Evolutionary conservation across 2,888 invertebrate species (phyloP).

Genomic region (Miltochrista miniata): DNA sequence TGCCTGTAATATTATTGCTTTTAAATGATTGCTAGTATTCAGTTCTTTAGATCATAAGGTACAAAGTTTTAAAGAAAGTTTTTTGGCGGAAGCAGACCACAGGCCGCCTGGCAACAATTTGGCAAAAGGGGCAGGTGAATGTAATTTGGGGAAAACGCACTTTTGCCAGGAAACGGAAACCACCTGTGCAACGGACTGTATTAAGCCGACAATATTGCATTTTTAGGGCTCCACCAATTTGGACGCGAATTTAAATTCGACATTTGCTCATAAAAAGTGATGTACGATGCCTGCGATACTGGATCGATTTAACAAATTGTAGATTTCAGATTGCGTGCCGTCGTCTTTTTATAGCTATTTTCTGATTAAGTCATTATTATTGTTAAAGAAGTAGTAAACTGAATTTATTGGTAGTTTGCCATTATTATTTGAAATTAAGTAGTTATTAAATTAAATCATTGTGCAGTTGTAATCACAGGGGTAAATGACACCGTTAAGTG

Average conservation of each 20-base stretch:
- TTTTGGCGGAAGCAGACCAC: conserved; percentile 16
- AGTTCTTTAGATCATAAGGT: too few species aligned
- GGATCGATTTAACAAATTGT: too few species aligned
- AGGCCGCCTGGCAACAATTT: conserved; percentile 34
- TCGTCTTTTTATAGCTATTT: background rate
- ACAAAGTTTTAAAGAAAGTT: conserved; percentile 4
- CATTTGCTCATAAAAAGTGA: conserved; percentile 20
- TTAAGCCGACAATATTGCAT: conserved; percentile 75
- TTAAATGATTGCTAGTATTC: too few species aligned
- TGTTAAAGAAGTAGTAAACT: too few species aligned
- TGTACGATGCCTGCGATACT: background rate
- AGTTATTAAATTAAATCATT: too few species aligned
- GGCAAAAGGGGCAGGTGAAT: conserved; percentile 53
- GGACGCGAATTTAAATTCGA: conserved; percentile 28
- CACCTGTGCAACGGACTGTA: conserved; percentile 73
- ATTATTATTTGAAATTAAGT: too few species aligned
- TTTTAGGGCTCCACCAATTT: conserved; percentile 76
- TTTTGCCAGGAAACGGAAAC: conserved; percentile 78
- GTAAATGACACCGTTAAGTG: too few species aligned
- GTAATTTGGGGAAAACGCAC: conserved; percentile 75
- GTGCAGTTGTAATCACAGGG: too few species aligned
- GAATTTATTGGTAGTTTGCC: too few species aligned
- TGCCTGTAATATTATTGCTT: too few species aligned
- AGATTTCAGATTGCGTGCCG: background rate
- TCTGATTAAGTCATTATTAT: too few species aligned